phyloP scores from a whole-genome alignment of 1,140 invertebrate species.

The Orius insidiosus region DNA sequence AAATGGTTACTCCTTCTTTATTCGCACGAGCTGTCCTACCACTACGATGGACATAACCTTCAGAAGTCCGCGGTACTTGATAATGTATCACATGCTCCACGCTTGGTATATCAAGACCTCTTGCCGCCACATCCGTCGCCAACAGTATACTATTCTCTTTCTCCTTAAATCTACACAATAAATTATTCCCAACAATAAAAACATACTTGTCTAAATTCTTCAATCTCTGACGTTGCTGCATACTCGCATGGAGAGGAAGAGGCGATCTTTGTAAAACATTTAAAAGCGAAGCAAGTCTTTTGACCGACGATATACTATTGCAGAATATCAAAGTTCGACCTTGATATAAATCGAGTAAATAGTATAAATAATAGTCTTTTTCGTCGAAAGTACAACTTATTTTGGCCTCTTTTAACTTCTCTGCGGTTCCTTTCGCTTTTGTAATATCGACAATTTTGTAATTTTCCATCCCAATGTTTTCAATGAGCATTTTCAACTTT shows the following conservation, averaged over 20 bases:
- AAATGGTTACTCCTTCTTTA: slow-evolving; percentile 74
- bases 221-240: slow-evolving; percentile 86
- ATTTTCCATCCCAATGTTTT: slow-evolving; percentile 63
- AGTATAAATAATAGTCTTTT: slow-evolving; percentile 88
- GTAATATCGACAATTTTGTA: slow-evolving; percentile 92
- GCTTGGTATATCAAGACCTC: slow-evolving; percentile 87
- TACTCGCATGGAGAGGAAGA: slow-evolving; percentile 78
- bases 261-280: slow-evolving; percentile 51
- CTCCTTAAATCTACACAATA: slow-evolving; percentile 51
- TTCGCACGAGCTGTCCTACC: slow-evolving; percentile 84
- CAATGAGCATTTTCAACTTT: slow-evolving; percentile 51
- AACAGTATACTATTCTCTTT: slow-evolving; percentile 61
- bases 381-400: slow-evolving; percentile 58
- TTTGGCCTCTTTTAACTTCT: slow-evolving; percentile 63
- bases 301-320: slow-evolving; percentile 89
- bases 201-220: slow-evolving; percentile 76
- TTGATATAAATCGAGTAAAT: slow-evolving; percentile 66
- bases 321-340: slow-evolving; percentile 92
- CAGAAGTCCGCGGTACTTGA: slow-evolving; percentile 86
- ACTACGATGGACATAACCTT: slow-evolving; percentile 92
- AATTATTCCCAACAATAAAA: background rate
- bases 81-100: slow-evolving; percentile 95
- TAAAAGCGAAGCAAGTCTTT: slow-evolving; percentile 65
- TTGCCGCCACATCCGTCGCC: slow-evolving; percentile 94
- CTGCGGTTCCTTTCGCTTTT: slow-evolving; percentile 52